A percentile compares a stretch with the other conserved stretches of the same genome.
phyloP scores from a whole-genome alignment of 1,140 invertebrate species.

The Cydia pomonella region DNA sequence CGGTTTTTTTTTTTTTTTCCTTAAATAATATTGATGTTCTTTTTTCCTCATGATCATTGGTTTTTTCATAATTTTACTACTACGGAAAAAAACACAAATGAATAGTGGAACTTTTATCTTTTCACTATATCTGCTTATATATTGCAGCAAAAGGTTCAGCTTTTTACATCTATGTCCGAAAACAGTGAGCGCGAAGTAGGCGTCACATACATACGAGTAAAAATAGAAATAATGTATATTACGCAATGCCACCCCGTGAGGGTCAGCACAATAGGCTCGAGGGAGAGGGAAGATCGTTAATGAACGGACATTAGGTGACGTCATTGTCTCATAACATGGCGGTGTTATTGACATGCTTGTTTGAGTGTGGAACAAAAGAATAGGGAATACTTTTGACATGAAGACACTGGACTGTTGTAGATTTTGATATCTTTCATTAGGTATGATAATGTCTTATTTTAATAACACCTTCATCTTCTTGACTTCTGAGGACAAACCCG shows the following conservation, averaged over 20 bases:
- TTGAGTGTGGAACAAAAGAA: slow-evolving; percentile 1
- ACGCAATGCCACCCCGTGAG: slow-evolving; percentile 11
- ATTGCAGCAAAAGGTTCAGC: too few species aligned
- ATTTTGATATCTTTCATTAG: background rate
- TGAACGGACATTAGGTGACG: slow-evolving; percentile 16
- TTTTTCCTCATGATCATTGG: too few species aligned
- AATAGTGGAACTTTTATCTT: too few species aligned
- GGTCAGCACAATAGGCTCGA: background rate
- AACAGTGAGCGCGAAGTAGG: background rate
- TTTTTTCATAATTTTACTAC: too few species aligned
- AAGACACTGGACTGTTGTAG: background rate
- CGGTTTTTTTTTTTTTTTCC: too few species aligned
- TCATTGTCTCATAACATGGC: slow-evolving; percentile 12
- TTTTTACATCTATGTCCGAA: background rate
- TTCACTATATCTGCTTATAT: too few species aligned
- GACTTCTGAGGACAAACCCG: too few species aligned
- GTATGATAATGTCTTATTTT: too few species aligned
- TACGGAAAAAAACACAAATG: too few species aligned
- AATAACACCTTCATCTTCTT: too few species aligned
- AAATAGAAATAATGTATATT: slow-evolving; percentile 6
- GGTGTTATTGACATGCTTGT: slow-evolving; percentile 7
- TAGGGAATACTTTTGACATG: background rate
- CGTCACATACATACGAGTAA: background rate
- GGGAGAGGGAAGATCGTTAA: slow-evolving; percentile 9
- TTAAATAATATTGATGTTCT: too few species aligned